Conservation (phyloP, 2,888 invertebrate genomes). For the Ceriagrion tenellum region DNA sequence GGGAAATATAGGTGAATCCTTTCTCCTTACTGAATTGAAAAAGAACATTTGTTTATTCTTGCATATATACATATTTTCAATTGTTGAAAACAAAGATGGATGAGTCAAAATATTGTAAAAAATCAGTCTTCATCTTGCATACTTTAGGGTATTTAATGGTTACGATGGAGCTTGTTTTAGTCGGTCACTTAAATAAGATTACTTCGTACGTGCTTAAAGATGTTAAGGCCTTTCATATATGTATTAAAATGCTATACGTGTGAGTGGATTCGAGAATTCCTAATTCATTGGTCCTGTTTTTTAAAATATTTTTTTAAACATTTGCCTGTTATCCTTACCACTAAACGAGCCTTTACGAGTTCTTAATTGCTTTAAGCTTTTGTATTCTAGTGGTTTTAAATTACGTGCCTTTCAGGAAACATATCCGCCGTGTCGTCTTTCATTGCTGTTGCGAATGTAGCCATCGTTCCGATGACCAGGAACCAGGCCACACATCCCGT, state of each 20-base stretch:
- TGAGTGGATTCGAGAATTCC: too few species aligned
- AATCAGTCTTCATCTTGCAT: too few species aligned
- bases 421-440: constrained; percentile 46
- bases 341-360: background rate
- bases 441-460: constrained; percentile 41
- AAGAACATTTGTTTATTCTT: too few species aligned
- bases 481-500: constrained; percentile 38
- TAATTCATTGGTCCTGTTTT: background rate
- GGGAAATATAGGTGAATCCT: background rate
- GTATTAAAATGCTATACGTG: too few species aligned
- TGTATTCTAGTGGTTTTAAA: background rate
- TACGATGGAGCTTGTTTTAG: too few species aligned
- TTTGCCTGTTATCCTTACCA: background rate
- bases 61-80: too few species aligned
- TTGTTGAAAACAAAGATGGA: too few species aligned
- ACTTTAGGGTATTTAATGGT: too few species aligned
- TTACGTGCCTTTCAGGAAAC: constrained; percentile 54
- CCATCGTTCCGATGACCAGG: constrained; percentile 61
- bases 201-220: too few species aligned
- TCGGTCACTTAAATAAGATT: too few species aligned
- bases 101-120: too few species aligned
- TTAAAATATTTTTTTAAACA: background rate
- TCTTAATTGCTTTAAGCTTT: background rate
- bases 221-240: too few species aligned
- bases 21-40: background rate